A percentile compares a stretch with the other conserved stretches of the same genome.
Evolutionary conservation across 2,113 vertebrate species (phyloP).

Genomic region (Grammomys surdaster): DNA sequence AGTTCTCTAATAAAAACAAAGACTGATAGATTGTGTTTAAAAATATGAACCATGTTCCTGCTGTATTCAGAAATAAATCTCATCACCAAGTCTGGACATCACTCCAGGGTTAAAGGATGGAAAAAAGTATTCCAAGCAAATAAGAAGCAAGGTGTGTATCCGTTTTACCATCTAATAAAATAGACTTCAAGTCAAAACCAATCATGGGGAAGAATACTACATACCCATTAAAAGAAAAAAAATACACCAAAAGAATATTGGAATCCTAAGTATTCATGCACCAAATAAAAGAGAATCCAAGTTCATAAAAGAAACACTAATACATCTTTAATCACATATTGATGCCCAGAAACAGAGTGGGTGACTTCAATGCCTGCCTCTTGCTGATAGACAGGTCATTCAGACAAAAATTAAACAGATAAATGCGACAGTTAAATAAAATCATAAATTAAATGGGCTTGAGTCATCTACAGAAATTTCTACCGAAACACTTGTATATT

Average conservation of each 20-base stretch:
- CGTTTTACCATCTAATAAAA: neutral
- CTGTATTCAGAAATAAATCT: neutral
- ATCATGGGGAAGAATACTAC: neutral
- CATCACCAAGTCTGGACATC: neutral
- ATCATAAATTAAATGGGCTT: neutral
- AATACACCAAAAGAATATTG: neutral
- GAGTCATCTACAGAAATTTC: neutral
- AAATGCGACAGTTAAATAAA: neutral
- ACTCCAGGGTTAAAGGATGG: neutral
- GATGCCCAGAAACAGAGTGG: neutral
- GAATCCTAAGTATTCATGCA: neutral
- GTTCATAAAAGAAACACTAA: neutral
- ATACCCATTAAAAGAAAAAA: neutral
- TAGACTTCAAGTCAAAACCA: neutral
- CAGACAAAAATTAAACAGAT: neutral
- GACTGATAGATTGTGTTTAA: neutral
- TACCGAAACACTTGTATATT: neutral
- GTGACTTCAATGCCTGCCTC: neutral
- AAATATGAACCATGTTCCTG: neutral
- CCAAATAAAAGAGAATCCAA: neutral
- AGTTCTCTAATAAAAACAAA: neutral
- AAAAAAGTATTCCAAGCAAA: neutral
- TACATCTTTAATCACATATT: neutral
- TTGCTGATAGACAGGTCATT: neutral
- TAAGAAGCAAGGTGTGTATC: neutral